Evolutionary conservation across 2,888 invertebrate genomes (phyloP).

Genomic region (Catocala sponsa): DNA sequence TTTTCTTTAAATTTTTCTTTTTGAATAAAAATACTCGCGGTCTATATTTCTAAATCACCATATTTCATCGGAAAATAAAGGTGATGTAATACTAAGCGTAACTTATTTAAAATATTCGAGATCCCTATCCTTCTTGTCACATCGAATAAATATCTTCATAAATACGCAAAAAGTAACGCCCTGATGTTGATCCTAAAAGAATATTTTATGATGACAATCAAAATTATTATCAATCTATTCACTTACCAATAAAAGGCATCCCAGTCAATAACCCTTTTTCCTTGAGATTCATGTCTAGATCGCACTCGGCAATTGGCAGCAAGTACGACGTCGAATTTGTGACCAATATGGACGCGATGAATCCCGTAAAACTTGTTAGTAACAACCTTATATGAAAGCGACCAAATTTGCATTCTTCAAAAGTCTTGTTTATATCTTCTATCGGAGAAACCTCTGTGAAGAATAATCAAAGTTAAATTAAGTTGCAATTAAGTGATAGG

Average conservation of each 20-base stretch:
- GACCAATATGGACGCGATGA: constrained; percentile 56
- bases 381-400: constrained; percentile 68
- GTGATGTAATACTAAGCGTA: too few relatives aligned
- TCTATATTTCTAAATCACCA: too few relatives aligned
- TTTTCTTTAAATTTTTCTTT: too few relatives aligned
- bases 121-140: too few relatives aligned
- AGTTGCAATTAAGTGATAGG: too few relatives aligned
- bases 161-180: too few relatives aligned
- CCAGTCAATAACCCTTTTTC: constrained; percentile 73
- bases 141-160: too few relatives aligned
- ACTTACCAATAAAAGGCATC: constrained; percentile 70
- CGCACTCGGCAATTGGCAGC: constrained; percentile 74
- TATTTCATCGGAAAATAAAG: too few relatives aligned
- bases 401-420: constrained; percentile 71
- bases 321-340: constrained; percentile 66
- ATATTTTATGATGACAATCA: not conserved
- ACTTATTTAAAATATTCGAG: too few relatives aligned
- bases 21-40: too few relatives aligned
- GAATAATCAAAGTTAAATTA: not conserved
- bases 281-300: constrained; percentile 68
- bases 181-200: too few relatives aligned
- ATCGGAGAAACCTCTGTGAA: constrained; percentile 53
- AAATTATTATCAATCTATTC: not conserved
- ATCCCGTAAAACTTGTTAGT: constrained; percentile 58
- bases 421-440: constrained; percentile 68